Conservation (phyloP, 2,888 invertebrate genomes). For the Mystacides longicornis region DNA sequence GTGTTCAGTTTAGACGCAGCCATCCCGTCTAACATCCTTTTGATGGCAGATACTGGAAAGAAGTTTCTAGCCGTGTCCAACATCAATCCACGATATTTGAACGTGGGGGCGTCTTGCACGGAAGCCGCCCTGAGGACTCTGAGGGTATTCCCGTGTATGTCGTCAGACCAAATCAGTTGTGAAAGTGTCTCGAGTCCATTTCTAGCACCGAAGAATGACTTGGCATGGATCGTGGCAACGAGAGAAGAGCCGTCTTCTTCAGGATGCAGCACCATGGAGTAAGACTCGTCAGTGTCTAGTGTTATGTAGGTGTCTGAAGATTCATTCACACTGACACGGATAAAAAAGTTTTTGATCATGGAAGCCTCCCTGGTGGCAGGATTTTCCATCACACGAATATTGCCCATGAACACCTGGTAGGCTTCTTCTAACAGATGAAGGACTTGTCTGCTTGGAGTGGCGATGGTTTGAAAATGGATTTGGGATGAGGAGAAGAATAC, state of each 20-base stretch:
- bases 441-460: slow-evolving; percentile 38
- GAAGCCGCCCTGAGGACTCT: slow-evolving; percentile 58
- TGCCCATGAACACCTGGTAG: slow-evolving; percentile 46
- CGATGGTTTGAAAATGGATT: slow-evolving; percentile 41
- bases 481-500: slow-evolving; percentile 50
- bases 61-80: slow-evolving; percentile 89
- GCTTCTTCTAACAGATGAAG: slow-evolving; percentile 42
- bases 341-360: slow-evolving; percentile 37
- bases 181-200: slow-evolving; percentile 71
- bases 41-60: slow-evolving; percentile 64
- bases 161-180: slow-evolving; percentile 76
- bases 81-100: slow-evolving; percentile 75
- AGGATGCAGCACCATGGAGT: slow-evolving; percentile 54
- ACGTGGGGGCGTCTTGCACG: slow-evolving; percentile 70
- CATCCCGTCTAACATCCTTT: slow-evolving; percentile 80
- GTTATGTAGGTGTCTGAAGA: slow-evolving; percentile 51
- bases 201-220: slow-evolving; percentile 68
- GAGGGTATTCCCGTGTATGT: slow-evolving; percentile 53
- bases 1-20: slow-evolving; percentile 83
- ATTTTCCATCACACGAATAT: slow-evolving; percentile 43
- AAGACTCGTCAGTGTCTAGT: slow-evolving; percentile 67
- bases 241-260: slow-evolving; percentile 43
- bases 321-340: slow-evolving; percentile 49
- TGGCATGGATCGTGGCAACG: slow-evolving; percentile 56
- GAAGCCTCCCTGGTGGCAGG: slow-evolving; percentile 36